These are phyloP conservation scores for Geodia barretti DNA, from an alignment of 37 sponge, comb jelly and placozoan species.

Conservation along the genomic window DNA sequence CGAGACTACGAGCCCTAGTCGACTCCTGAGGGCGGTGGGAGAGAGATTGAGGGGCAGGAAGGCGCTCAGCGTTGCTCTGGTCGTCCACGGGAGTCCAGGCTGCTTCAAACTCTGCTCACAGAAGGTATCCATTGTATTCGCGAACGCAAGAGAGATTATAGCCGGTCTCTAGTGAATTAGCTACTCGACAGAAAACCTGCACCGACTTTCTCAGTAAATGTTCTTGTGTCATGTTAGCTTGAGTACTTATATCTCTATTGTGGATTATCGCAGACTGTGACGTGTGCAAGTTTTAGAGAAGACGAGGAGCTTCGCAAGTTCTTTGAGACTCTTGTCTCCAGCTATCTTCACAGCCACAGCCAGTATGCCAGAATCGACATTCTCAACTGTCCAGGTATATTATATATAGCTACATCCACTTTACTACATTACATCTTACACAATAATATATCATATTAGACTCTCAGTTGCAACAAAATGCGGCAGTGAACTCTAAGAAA, in stretches of 20 bases:
- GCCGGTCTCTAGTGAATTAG: neutral
- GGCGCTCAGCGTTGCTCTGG: conserved; percentile 70
- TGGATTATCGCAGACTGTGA: conserved; percentile 38
- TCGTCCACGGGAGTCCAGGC: conserved; percentile 72
- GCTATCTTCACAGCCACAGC: conserved; percentile 43
- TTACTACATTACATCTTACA: too few relatives aligned
- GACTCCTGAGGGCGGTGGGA: conserved; percentile 55
- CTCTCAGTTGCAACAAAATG: too few relatives aligned
- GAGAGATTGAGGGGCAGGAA: conserved; percentile 51
- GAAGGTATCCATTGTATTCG: conserved; percentile 31
- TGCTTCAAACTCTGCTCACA: conserved; percentile 59
- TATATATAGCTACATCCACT: too few relatives aligned
- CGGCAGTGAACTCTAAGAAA: too few relatives aligned
- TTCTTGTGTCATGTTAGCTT: too few relatives aligned
- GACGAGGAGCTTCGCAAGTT: conserved; percentile 61
- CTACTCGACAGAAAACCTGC: too few relatives aligned
- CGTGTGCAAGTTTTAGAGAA: conserved; percentile 30
- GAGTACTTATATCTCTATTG: neutral
- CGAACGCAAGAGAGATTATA: neutral
- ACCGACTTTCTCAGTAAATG: too few relatives aligned
- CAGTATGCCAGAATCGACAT: conserved; percentile 61
- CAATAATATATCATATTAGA: too few relatives aligned
- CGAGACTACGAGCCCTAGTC: conserved; percentile 57
- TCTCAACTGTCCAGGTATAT: conserved; percentile 39
- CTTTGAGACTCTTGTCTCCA: conserved; percentile 30